Evolutionary conservation across 1,140 invertebrate species (phyloP).

Genomic region (Mylabris phalerata): DNA sequence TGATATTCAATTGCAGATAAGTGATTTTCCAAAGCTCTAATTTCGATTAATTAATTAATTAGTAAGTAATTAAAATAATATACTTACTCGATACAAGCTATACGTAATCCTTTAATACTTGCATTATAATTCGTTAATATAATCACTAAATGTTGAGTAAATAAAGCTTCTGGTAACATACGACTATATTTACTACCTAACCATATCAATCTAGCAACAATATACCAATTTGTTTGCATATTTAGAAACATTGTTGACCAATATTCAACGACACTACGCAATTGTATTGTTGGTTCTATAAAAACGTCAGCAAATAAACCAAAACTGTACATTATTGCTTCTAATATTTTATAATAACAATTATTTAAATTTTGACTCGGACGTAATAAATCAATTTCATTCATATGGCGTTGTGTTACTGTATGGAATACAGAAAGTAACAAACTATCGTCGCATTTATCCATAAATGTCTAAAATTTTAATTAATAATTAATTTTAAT

Average conservation of each 20-base stretch:
- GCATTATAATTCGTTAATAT: slow-evolving; percentile 3
- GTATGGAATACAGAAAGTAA: slow-evolving; percentile 2
- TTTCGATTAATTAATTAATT: not conserved
- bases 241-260: slow-evolving; percentile 7
- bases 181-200: slow-evolving; percentile 7
- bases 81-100: slow-evolving; percentile 5
- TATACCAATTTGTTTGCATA: slow-evolving; percentile 2
- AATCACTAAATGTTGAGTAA: not conserved
- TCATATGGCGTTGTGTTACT: slow-evolving; percentile 6
- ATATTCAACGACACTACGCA: slow-evolving; percentile 3
- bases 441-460: not conserved
- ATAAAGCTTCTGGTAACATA: not conserved
- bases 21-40: not conserved
- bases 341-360: slow-evolving; percentile 8
- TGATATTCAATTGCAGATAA: not conserved
- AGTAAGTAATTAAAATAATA: not conserved
- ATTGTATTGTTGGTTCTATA: slow-evolving; percentile 1
- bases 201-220: slow-evolving; percentile 5
- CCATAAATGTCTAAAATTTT: slow-evolving; percentile 5
- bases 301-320: slow-evolving; percentile 6
- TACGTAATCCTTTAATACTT: not conserved
- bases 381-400: not conserved
- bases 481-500: no score
- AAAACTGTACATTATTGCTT: slow-evolving; percentile 6
- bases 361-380: not conserved